Percentiles rank a stretch among this genome's conserved stretches.
Conservation (phyloP, 1,140 invertebrate genomes). For the Condylostylus longicornis region DNA sequence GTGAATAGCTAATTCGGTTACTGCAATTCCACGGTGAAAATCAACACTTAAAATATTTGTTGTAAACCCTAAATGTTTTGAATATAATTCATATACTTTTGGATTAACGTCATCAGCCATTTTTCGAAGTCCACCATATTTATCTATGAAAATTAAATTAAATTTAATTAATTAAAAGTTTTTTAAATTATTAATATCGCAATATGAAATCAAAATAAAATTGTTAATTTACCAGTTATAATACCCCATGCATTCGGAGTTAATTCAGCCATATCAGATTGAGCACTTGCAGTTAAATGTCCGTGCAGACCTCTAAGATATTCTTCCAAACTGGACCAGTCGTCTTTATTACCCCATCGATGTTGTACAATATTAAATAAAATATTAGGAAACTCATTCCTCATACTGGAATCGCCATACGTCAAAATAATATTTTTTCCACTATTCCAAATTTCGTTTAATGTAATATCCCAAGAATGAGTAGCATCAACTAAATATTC, state of each 20-base stretch:
- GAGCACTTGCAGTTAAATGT: conserved; percentile 28
- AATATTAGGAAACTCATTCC: conserved; percentile 20
- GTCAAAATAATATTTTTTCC: conserved; percentile 39
- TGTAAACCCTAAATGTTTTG: conserved; percentile 34
- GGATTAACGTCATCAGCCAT: conserved; percentile 43
- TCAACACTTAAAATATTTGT: conserved; percentile 48
- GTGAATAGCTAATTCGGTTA: conserved; percentile 41
- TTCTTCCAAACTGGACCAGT: conserved; percentile 32
- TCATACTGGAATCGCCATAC: conserved; percentile 35
- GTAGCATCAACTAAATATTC: conserved; percentile 33
- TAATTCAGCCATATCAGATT: conserved; percentile 48
- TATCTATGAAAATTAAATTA: too few species aligned
- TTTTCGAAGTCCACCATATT: conserved; percentile 36
- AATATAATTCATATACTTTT: conserved; percentile 40
- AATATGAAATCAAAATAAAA: background rate
- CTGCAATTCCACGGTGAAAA: conserved; percentile 40
- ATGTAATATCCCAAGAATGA: conserved; percentile 32
- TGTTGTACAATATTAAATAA: conserved; percentile 31
- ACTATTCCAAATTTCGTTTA: conserved; percentile 37
- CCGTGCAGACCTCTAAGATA: conserved; percentile 26
- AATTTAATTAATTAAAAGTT: too few species aligned
- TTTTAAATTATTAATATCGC: conserved; percentile 9
- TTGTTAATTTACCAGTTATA: too few species aligned
- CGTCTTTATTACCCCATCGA: conserved; percentile 44
- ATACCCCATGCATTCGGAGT: conserved; percentile 40